A percentile compares a stretch with the other conserved stretches of the same genome.
phyloP scores from a whole-genome alignment of 2,888 invertebrate species.

The Lepidocyrtinus sp. region DNA sequence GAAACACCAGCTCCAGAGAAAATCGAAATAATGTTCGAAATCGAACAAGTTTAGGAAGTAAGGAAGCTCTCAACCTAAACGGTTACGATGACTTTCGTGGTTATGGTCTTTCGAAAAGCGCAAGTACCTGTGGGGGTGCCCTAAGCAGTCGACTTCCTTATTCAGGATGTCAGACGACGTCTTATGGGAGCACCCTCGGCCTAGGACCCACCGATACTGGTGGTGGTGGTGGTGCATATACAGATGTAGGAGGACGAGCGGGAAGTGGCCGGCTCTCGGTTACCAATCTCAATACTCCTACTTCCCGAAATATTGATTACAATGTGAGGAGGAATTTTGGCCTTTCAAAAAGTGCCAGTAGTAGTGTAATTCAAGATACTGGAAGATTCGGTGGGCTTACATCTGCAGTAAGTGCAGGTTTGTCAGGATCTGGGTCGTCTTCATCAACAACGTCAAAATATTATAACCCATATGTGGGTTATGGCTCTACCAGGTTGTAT shows the following conservation, averaged over 20 bases:
- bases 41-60: conserved; percentile 54
- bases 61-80: conserved; percentile 37
- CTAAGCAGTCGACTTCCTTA: conserved; percentile 42
- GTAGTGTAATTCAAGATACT: conserved; percentile 67
- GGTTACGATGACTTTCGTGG: conserved; percentile 63
- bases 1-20: conserved; percentile 29
- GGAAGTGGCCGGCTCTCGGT: conserved; percentile 42
- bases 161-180: conserved; percentile 40
- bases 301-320: conserved; percentile 47
- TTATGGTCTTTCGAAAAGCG: conserved; percentile 69
- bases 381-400: conserved; percentile 30
- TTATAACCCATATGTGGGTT: conserved; percentile 64
- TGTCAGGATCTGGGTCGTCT: conserved; percentile 15
- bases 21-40: conserved; percentile 56
- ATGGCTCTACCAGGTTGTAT: conserved; percentile 62
- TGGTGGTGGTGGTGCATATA: conserved; percentile 10
- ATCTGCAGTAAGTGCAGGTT: neutral
- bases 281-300: conserved; percentile 44
- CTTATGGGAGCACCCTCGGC: conserved; percentile 53
- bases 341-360: conserved; percentile 69
- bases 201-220: conserved; percentile 45
- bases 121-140: conserved; percentile 66
- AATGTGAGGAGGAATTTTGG: conserved; percentile 61
- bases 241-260: conserved; percentile 2
- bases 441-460: conserved; percentile 59